Base-by-base conservation (phyloP, 2,113 vertebrate species). In the Hemiprocne comata region DNA sequence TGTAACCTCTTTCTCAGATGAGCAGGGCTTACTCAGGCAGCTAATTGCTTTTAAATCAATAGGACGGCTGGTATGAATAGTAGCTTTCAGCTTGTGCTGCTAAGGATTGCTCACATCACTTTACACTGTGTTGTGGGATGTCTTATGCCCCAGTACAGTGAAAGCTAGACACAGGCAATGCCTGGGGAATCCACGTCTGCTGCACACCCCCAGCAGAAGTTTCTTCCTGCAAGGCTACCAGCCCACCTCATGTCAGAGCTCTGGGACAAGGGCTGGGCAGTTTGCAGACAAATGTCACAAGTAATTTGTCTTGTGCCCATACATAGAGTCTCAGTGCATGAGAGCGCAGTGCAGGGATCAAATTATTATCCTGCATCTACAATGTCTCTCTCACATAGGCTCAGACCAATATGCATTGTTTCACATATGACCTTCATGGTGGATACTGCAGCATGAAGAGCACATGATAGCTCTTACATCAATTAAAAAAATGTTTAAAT, bases 391-490 rank as follows among this genome's bases (percentile, higher is more conserved):
- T 74, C 50, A 33, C 46, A 60, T 3, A 90, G 86, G 53, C 79
- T 89, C 48, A 78, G 53, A 88, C 92, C 87, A 86, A 96, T 93
- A 33, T 0, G 1, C n/a, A 44, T 61, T 91, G 65, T 77, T 96
- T 75, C 88, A 84, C 25, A 54, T 69, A 36, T 65, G 92, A 92
- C 92, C 92, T 97, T 93, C 79, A 86, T 2, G 16, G 69, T 78
- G 69, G 57, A 42, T 89, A 29, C 31, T 69, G 86, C 40, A 83
- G 76, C 69, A 69, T 70, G 88, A 85, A 86, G 50, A 95, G 50
- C 95, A 90, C 83, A 89, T 94, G 90, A 93, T 78, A 89, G 70
- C 70, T 77, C 65, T 92, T 90, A 57, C 73, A 77, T 90, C 73
- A 72, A 87, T 72, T n/a, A 84, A 87, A 86, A 86, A 85, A 71